Evolutionary conservation across 2,113 vertebrate genomes (phyloP), one percentile per base, ranked within the genome.

Genomic region (Spea bombifrons): DNA sequence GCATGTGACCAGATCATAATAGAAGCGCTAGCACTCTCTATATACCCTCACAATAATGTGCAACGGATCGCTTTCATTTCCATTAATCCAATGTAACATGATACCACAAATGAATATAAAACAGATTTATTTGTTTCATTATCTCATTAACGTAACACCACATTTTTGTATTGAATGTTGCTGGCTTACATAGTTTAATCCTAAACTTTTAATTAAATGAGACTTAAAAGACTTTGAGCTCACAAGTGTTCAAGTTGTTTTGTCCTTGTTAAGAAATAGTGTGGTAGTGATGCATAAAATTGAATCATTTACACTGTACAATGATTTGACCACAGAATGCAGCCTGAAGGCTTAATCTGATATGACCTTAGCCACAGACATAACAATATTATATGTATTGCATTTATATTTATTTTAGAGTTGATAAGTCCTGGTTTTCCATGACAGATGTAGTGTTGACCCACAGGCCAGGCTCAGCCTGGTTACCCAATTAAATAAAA

Each of bases 231-330:
- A 68, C 63, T 46, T 9, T 84, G 81, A 83, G 74, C 84, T 76
- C 83, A 70, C 17, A 81, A 57, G 66, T 67, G 75, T 68, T 84
- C 68, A 44, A 15, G 30, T 30, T 71, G 7, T 55, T 48, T 55
- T 71, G 17, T 10, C 44, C 17, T 8, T 78, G 83, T 82, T 71
- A 74, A 84, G 77, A 1, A 75, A 82, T 53, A 85, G 81, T 76
- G 73, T 83, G 84, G 76, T 88, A 84, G 73, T 84, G 83, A 83
- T 81, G 83, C 84, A 89, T 83, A 86, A 90, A 88, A 88, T 88
- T 52, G 80, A 87, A 86, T 88, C 73, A 76, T 85, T 85, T 71
- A 87, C 81, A 82, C 72, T 83, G 82, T 68, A 71, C 68, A 86
- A 72, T 71, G 65, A 81, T 83, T 78, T 61, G 65, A 86, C 81